These are phyloP conservation scores for Contarinia nasturtii DNA, from an alignment of 1,140 invertebrate species.

Conservation along the genomic window DNA sequence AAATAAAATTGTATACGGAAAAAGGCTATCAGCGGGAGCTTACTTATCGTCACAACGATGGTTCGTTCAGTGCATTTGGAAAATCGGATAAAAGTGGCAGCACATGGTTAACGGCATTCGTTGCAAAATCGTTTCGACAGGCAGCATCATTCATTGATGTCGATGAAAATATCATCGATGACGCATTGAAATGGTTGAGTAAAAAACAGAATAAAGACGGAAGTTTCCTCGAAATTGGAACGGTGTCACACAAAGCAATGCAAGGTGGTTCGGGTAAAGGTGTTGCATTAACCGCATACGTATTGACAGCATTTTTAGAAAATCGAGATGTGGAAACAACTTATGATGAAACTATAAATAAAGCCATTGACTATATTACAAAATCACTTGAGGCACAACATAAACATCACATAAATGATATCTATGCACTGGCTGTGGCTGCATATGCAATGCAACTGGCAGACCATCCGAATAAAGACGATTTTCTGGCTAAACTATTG, in stretches of 20 bases:
- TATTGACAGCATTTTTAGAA: conserved; percentile 53
- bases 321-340: conserved; percentile 33
- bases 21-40: conserved; percentile 83
- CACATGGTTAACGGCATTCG: conserved; percentile 92
- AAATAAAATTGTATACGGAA: conserved; percentile 58
- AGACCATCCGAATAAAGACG: conserved; percentile 27
- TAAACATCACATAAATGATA: too few relatives aligned
- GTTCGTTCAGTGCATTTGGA: conserved; percentile 91
- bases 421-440: conserved; percentile 57
- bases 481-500: conserved; percentile 9
- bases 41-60: conserved; percentile 72
- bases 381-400: conserved; percentile 38
- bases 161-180: conserved; percentile 49
- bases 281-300: conserved; percentile 19
- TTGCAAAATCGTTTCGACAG: conserved; percentile 69
- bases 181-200: conserved; percentile 63
- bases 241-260: conserved; percentile 55
- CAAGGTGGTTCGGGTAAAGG: conserved; percentile 36
- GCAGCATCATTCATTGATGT: conserved; percentile 62
- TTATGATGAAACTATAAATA: conserved; percentile 44
- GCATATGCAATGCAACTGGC: conserved; percentile 59
- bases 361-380: conserved; percentile 63
- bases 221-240: conserved; percentile 61
- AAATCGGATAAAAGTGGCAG: conserved; percentile 52
- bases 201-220: conserved; percentile 40